Evolutionary conservation across 2,797 vertebrate species (phyloP).

Genomic region (Taenioides sp.): DNA sequence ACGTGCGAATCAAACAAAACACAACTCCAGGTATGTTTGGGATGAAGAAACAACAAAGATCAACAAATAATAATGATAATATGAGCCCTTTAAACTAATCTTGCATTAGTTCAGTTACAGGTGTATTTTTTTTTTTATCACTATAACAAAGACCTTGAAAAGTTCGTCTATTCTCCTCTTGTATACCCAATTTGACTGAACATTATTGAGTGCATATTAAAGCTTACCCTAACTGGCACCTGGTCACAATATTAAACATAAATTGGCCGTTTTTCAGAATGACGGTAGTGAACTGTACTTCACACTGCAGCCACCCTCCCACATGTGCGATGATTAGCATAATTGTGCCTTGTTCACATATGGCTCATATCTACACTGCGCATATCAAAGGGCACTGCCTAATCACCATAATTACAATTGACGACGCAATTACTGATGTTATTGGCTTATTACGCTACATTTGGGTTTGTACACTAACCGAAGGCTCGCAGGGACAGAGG

Average conservation of each 20-base stretch:
- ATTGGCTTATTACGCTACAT: conserved; percentile 72
- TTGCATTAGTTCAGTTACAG: not conserved
- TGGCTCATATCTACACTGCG: conserved; percentile 68
- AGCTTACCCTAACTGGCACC: not conserved
- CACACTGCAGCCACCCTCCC: conserved; percentile 62
- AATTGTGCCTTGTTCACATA: conserved; percentile 73
- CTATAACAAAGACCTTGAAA: not conserved
- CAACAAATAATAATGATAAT: no score
- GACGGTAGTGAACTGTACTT: conserved; percentile 74
- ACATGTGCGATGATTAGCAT: conserved; percentile 70
- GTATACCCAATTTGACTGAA: not conserved
- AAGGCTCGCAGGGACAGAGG: conserved; percentile 32
- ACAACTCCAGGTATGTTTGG: no score
- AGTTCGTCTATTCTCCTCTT: not conserved
- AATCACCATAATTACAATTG: conserved; percentile 77
- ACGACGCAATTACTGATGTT: conserved; percentile 78
- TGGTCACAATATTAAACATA: not conserved
- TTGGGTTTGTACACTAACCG: conserved; percentile 58
- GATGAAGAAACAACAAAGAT: no score
- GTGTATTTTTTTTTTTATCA: not conserved
- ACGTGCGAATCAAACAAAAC: no score
- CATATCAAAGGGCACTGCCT: conserved; percentile 73
- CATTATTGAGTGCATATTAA: not conserved
- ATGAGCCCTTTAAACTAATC: not conserved
- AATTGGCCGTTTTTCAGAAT: conserved; percentile 32